Conservation (phyloP, 2,797 vertebrate species). For the Nannoperca australis region DNA sequence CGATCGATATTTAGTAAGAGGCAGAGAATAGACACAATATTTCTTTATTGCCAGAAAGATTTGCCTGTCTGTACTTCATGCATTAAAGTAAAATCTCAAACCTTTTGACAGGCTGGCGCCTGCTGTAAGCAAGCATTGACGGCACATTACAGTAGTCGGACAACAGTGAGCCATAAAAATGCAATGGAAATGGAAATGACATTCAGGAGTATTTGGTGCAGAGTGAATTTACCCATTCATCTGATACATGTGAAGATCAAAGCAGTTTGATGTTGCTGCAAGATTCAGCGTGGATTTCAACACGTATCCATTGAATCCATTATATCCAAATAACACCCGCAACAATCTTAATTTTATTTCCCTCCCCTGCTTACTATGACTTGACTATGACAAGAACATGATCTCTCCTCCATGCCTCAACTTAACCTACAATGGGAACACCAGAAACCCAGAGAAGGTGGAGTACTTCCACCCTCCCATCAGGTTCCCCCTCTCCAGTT, state of each 20-base stretch:
- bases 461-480: slow-evolving; percentile 93
- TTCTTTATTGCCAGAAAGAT: slow-evolving; percentile 53
- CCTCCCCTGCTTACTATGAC: background rate
- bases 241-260: slow-evolving; percentile 14
- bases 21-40: background rate
- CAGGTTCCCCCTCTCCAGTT: slow-evolving; percentile 90
- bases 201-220: slow-evolving; percentile 45
- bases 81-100: slow-evolving; percentile 50
- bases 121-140: slow-evolving; percentile 42
- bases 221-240: slow-evolving; percentile 24
- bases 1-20: background rate
- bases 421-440: slow-evolving; percentile 82
- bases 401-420: background rate
- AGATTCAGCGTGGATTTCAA: background rate
- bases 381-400: background rate
- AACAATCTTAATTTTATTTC: background rate
- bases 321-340: background rate
- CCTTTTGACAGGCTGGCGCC: background rate
- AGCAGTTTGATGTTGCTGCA: slow-evolving; percentile 9
- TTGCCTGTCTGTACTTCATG: slow-evolving; percentile 48
- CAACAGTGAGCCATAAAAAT: slow-evolving; percentile 28
- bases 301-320: background rate
- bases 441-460: slow-evolving; percentile 91
- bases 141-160: slow-evolving; percentile 24
- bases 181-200: slow-evolving; percentile 43